Base-by-base conservation (phyloP, 2,888 invertebrate species). In the Notocelia uddmanniana region DNA sequence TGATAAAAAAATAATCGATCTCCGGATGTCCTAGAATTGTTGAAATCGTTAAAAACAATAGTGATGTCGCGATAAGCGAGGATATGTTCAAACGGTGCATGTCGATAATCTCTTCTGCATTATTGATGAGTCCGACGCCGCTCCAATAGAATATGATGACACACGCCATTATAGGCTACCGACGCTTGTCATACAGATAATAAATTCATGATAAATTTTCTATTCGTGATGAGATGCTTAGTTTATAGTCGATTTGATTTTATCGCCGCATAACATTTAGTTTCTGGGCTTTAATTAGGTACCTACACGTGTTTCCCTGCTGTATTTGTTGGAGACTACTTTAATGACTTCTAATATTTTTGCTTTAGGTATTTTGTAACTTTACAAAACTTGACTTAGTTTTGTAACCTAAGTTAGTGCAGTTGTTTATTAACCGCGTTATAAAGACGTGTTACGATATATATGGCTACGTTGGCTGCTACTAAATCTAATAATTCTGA, bases 81-180 rank as follows among this genome's bases (percentile, higher is more conserved):
- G 88, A 90, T 88, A 87, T 81, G 83, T 87, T 86, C 83, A 86
- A 86, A 85, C 82, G 80, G 87, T 91, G 91, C 92, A 92, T 92
- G 93, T 90, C 83, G 87, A 89, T 91, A 90, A 92, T 92, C 89
- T 89, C 81, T 81, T 80, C 73, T 92, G 90, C 89, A 92, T 93
- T 91, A 92, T 92, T 92, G 89, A 92, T 83, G 88, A 88, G 85
- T 79, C 74, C 75, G 79, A 75, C 83, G 80, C 80, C 85, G 85
- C 85, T 87, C 84, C 86, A 84, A 89, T 89, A 88, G 88, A 90
- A 89, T 88, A 90, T 89, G 91, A 91, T 91, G 92, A 87, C 88
- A 91, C 90, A 89, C 88, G 89, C 88, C 87, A 91, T 87, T 85
- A 87, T 78, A 83, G 82, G 83, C 84, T 84, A 83, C 84, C 81